Percentiles rank a stretch among this genome's conserved stretches.
phyloP scores from a whole-genome alignment of 37 sponge, comb jelly and placozoan species.

The Tethya wilhelma region DNA sequence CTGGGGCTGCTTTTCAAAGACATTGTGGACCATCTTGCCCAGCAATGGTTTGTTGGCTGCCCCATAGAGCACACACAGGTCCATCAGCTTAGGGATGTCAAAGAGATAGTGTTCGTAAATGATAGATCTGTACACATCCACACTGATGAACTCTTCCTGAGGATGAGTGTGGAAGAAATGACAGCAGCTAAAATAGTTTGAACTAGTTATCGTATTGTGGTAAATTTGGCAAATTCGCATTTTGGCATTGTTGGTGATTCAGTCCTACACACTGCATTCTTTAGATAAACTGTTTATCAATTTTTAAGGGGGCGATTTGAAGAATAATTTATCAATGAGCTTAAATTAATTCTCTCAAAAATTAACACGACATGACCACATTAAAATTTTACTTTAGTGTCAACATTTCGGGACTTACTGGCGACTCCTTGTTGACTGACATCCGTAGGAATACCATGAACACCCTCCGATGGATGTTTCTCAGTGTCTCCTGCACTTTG shows the following conservation, averaged over 20 bases:
- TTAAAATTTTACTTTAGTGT: no score
- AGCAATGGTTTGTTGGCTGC: slow-evolving; percentile 61
- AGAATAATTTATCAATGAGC: no score
- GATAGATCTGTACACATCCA: slow-evolving; percentile 57
- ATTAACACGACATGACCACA: no score
- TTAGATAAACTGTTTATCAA: no score
- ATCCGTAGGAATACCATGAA: slow-evolving; percentile 76
- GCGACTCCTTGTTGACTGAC: slow-evolving; percentile 76
- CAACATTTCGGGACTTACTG: no score
- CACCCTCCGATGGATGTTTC: slow-evolving; percentile 61
- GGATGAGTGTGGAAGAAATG: neutral
- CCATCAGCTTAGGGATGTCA: slow-evolving; percentile 81
- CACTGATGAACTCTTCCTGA: slow-evolving; percentile 51
- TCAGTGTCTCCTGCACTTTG: slow-evolving; percentile 12
- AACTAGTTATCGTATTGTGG: neutral
- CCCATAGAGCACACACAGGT: slow-evolving; percentile 82
- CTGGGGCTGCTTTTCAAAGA: slow-evolving; percentile 72
- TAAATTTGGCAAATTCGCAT: no score
- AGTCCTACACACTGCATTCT: no score
- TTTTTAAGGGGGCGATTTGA: no score
- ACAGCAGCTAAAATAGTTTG: neutral
- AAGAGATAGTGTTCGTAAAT: slow-evolving; percentile 81
- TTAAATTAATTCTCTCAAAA: no score
- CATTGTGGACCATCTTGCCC: slow-evolving; percentile 67
- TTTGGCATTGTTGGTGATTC: no score